Conservation (phyloP, 2,888 invertebrate genomes). For the Agelastica alni region DNA sequence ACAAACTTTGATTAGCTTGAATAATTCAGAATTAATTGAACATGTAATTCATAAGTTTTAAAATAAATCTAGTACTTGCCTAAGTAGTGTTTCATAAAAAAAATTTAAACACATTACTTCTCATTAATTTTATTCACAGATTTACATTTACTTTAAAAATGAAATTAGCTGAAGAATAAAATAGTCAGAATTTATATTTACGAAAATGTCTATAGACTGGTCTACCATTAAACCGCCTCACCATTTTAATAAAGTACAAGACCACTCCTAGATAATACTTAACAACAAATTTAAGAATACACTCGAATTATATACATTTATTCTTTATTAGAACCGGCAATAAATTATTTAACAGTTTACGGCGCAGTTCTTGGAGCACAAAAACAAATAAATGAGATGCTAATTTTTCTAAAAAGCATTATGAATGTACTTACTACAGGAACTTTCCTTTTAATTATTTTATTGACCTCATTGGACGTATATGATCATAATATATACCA, state of each 20-base stretch:
- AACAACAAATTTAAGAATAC: not conserved
- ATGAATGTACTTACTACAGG: conserved; percentile 14
- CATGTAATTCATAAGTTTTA: too few species aligned
- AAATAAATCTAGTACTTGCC: too few species aligned
- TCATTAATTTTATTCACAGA: too few species aligned
- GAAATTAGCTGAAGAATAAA: not conserved
- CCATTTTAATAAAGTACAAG: conserved; percentile 11
- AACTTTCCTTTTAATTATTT: conserved; percentile 13
- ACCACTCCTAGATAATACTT: conserved; percentile 18
- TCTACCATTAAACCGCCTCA: conserved; percentile 14
- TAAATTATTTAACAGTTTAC: conserved; percentile 15
- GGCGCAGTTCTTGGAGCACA: conserved; percentile 22
- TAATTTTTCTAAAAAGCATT: conserved; percentile 15
- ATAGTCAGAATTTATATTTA: not conserved
- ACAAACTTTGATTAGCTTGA: too few species aligned
- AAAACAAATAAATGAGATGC: conserved; percentile 13
- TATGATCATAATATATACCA: conserved; percentile 8
- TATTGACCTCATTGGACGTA: conserved; percentile 20
- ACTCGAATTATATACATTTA: not conserved
- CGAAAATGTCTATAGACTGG: conserved; percentile 6
- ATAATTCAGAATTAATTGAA: too few species aligned
- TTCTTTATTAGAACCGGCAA: conserved; percentile 9
- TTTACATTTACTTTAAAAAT: not conserved
- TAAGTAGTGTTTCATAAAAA: too few species aligned
- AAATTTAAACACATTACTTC: too few species aligned